Evolutionary conservation across 1,140 invertebrate genomes (phyloP), one percentile per base, ranked within the genome.

Genomic region (Sipha flava): DNA sequence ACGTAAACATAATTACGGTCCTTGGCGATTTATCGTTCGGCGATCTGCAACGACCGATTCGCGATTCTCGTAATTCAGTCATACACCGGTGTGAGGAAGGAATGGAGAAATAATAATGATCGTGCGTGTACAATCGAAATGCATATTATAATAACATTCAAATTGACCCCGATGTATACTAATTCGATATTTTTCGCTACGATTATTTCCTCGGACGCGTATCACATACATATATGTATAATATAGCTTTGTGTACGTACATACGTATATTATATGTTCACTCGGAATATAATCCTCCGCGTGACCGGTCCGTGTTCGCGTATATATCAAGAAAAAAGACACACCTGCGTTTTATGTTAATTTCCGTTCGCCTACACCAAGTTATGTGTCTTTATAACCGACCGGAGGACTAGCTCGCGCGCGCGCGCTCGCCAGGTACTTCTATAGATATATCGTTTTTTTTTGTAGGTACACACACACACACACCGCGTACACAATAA

Each of bases 311-410:
- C 34, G 52, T 77, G 73, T 77, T 16, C 10, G 31, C 57, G 52
- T 21, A 57, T 77, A 40, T 23, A 37, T 26, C 31, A 52, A 47
- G 40, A 45, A 47, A n/a, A 70, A 70, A 3, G 52, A 77, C 73
- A 77, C 73, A 59, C 73, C 73, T 77, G 73, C 52, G 52, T 77
- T 77, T 77, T 77, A 77, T 77, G 73, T 77, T 59, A 77, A 77
- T 77, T 75, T 77, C 21, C 49, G 21, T n/a, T 77, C 73, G 73
- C 73, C 73, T 77, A 77, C 73, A 59, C 52, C 40, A 40, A 4
- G 37, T 40, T 40, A 40, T 6, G 37, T 29, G 2, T 7, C 16
- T 47, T 47, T 29, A 29, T 64, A n/a, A 23, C 21, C 40, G n/a
- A n/a, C n/a, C n/a, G n/a, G n/a, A n/a, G n/a, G n/a, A n/a, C n/a